These are phyloP conservation scores for Barbus barbus DNA, from an alignment of 2,113 vertebrate species.

Conservation along the genomic window DNA sequence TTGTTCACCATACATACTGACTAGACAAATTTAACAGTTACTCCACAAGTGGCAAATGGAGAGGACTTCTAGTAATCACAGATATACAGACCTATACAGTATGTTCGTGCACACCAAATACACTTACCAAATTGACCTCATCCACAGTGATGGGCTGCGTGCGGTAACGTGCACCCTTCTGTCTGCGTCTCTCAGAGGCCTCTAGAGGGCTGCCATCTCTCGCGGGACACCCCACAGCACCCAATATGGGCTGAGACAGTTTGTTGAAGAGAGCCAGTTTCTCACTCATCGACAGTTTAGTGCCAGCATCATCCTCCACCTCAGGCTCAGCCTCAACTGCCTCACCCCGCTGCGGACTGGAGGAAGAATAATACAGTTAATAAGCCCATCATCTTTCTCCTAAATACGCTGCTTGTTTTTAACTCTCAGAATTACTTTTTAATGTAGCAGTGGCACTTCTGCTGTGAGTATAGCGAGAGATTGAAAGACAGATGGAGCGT, in stretches of 20 bases:
- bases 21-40: too few relatives aligned
- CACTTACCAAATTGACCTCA: constrained; percentile 74
- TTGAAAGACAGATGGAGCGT: background rate
- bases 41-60: background rate
- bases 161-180: constrained; percentile 76
- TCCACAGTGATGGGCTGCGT: constrained; percentile 79
- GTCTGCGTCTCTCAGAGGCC: constrained; percentile 66
- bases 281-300: constrained; percentile 76
- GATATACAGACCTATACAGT: background rate
- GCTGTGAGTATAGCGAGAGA: background rate
- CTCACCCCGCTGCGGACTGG: constrained; percentile 50
- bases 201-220: constrained; percentile 35
- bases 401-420: background rate
- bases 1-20: background rate
- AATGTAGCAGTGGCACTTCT: background rate
- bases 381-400: background rate
- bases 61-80: background rate
- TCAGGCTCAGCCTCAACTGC: constrained; percentile 47
- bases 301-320: constrained; percentile 70
- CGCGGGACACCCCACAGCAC: constrained; percentile 49
- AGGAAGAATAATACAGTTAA: background rate
- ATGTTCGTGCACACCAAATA: background rate
- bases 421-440: background rate
- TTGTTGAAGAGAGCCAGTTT: constrained; percentile 81
- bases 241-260: constrained; percentile 63